phyloP scores from a whole-genome alignment of 1,140 invertebrate species.

The Trypoxylus dichotomus region DNA sequence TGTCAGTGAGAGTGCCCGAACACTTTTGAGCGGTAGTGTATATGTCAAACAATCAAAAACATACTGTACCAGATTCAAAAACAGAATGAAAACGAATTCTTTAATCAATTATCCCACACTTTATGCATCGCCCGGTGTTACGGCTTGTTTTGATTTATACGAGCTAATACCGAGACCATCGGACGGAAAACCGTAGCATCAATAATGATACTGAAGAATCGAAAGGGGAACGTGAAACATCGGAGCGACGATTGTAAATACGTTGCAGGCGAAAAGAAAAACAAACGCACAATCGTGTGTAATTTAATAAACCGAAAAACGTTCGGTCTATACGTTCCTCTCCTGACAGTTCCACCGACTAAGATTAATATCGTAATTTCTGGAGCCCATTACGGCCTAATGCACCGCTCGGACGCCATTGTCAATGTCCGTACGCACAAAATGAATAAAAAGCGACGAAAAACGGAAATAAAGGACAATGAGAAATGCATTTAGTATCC shows the following conservation, averaged over 20 bases:
- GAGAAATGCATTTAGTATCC: not conserved
- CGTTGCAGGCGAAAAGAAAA: not conserved
- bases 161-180: too few relatives aligned
- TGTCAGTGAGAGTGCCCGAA: too few relatives aligned
- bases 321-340: constrained; percentile 42
- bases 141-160: too few relatives aligned
- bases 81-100: too few relatives aligned
- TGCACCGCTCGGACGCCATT: constrained; percentile 43
- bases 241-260: not conserved
- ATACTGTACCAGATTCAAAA: too few relatives aligned
- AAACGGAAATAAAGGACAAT: not conserved
- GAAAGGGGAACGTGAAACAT: not conserved
- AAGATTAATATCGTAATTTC: constrained; percentile 49
- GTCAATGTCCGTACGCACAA: constrained; percentile 38
- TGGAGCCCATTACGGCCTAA: constrained; percentile 43
- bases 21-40: too few relatives aligned
- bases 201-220: not conserved
- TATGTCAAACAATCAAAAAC: too few relatives aligned
- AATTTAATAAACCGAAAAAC: constrained; percentile 44
- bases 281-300: constrained; percentile 23
- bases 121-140: too few relatives aligned
- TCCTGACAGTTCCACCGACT: constrained; percentile 46
- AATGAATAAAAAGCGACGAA: constrained; percentile 7
- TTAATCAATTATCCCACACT: too few relatives aligned
- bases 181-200: not conserved